Evolutionary conservation across 2,797 vertebrate species (phyloP), one percentile per base, ranked within the genome.

Genomic region (Australoheros facetus): DNA sequence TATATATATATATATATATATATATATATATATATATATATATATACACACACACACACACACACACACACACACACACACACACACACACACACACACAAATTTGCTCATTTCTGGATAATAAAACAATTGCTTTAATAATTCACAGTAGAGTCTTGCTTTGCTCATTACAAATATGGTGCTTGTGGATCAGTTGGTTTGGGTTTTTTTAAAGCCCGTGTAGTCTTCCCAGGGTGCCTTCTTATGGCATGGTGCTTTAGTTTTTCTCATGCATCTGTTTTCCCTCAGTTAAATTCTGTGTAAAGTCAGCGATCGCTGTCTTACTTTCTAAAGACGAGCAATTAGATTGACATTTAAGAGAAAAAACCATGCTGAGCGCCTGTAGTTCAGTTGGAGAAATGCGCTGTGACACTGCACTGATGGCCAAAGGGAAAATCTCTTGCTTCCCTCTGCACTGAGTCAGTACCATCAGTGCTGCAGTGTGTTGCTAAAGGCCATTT

Each of bases 141-240:
- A 69, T 51, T 69, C 21, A 14, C 14, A 23, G 32, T 6, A 23
- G 55, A 28, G 14, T 75, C 30, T 56, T 19, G 37, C 32, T 78
- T 54, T 56, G 26, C 37, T 79, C 64, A 55, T 79, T 62, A 32
- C 11, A 62, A 11, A 51, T n/a, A 26, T 30, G 42, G 3, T 2
- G 21, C 11, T 23, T 64, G 26, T 39, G 37, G 70, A 45, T 71
- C 7, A 19, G 10, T 56, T 59, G 12, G 58, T 81, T 74, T 56
- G 1, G 2, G 3, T 26, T 26, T 26, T 42, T 64, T 45, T 59
- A 70, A 54, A 57, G 13, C 55, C 28, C 39, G 62, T 54, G 32
- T 34, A 34, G 32, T 54, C 57, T 48, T 80, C 77, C 75, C 73
- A 64, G 48, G 58, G 64, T 81, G 71, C 71, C 78, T 64, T 73